phyloP scores from a whole-genome alignment of 2,797 vertebrate species.

The Muscicapa comitata region DNA sequence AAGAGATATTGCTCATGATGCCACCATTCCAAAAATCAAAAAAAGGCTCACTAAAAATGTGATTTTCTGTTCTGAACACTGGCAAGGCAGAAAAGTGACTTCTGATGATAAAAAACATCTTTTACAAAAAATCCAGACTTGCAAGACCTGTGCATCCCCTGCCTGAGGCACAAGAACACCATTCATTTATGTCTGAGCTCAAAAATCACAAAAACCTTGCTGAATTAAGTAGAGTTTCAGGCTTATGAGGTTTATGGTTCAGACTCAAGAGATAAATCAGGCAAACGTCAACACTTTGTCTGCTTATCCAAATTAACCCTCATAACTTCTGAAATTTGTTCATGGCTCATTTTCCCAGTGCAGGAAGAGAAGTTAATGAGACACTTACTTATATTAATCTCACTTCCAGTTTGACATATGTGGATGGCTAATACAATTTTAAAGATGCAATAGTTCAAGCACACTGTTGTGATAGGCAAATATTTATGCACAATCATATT shows the following conservation, averaged over 20 bases:
- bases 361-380: slow-evolving; percentile 9
- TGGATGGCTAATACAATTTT: neutral
- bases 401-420: slow-evolving; percentile 3
- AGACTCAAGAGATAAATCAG: neutral
- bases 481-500: neutral
- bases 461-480: neutral
- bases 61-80: neutral
- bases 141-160: neutral
- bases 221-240: neutral
- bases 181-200: neutral
- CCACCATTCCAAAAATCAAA: neutral
- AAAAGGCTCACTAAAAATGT: neutral
- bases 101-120: neutral
- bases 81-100: neutral
- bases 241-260: neutral
- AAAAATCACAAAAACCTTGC: neutral
- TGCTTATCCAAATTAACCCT: slow-evolving; percentile 15
- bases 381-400: slow-evolving; percentile 1
- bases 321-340: slow-evolving; percentile 21
- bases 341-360: neutral
- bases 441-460: slow-evolving; percentile 8
- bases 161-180: neutral
- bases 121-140: neutral
- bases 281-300: neutral
- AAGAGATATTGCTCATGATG: neutral